phyloP scores from a whole-genome alignment of 2,888 invertebrate genomes.

The Napeogenes sylphis region DNA sequence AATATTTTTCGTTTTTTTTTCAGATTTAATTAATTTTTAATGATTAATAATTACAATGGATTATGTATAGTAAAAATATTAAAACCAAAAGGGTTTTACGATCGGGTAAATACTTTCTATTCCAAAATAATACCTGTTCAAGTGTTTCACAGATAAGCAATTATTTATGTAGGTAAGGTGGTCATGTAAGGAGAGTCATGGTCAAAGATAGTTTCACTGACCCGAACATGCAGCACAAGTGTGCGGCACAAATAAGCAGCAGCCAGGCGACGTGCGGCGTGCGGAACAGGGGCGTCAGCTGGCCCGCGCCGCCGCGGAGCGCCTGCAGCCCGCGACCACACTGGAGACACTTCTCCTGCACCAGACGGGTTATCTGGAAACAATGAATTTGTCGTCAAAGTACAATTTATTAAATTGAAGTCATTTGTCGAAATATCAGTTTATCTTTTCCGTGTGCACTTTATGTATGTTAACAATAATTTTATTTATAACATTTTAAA shows the following conservation, averaged over 20 bases:
- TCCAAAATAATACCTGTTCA: too few relatives aligned
- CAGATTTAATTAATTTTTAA: too few relatives aligned
- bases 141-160: too few relatives aligned
- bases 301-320: constrained; percentile 77
- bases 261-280: constrained; percentile 80
- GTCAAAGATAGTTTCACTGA: constrained; percentile 30
- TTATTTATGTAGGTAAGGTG: too few relatives aligned
- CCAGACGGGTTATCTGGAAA: constrained; percentile 61
- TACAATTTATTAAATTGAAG: not conserved
- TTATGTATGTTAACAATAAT: too few relatives aligned
- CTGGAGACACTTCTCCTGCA: constrained; percentile 58
- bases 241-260: constrained; percentile 76
- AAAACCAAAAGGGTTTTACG: too few relatives aligned
- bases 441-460: too few relatives aligned
- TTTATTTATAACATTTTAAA: too few relatives aligned
- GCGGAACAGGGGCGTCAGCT: constrained; percentile 81
- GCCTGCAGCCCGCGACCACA: constrained; percentile 65
- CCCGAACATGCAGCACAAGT: constrained; percentile 66
- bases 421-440: too few relatives aligned
- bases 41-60: too few relatives aligned
- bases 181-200: not conserved
- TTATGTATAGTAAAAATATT: too few relatives aligned
- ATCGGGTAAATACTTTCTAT: too few relatives aligned
- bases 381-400: not conserved
- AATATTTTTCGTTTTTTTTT: not conserved